Evolutionary conservation across 2,113 vertebrate species (phyloP), one percentile per base, ranked within the genome.

Genomic region (Genyomyrus donnyi): DNA sequence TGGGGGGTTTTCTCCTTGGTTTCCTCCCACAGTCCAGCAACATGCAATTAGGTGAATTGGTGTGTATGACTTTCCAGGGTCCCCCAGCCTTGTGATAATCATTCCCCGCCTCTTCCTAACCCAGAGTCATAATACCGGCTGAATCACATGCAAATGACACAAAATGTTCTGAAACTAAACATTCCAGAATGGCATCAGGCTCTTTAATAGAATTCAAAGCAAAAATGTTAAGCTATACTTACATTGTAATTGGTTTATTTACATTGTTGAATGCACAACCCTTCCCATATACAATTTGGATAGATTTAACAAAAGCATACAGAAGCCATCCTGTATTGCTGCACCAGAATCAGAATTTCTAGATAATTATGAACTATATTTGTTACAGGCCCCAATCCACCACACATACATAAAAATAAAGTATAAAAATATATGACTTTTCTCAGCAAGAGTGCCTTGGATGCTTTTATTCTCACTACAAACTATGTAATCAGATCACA

Each of bases 351-450:
- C 45, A 86, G 9, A 21, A 86, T 49, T 27, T 86, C n/a, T 48
- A 80, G 48, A 86, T 42, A 42, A 42, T 80, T 39, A 42, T 42
- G 21, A 86, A 56, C 17, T 21, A 53, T 27, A 56, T 53, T 56
- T 39, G 24, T 27, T 87, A 48, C 50, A 35, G n/a, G 13, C 17
- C 85, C 50, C 1, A n/a, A 93, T 92, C 90, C 88, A 88, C 83
- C 93, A 93, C 93, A 92, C 49, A 48, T 93, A 94, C 91, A 94
- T 86, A 89, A 45, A 91, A 90, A 89, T 86, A 89, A 88, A 91
- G 88, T 90, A 85, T 85, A 91, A 89, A 89, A 89, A 90, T 91
- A 93, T 84, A 89, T 85, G 77, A 90, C 49, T 89, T 92, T 92
- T 39, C 89, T 92, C 92, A 93, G 92, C 92, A 93, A 91, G 90